Conservation (phyloP, 2,797 vertebrate species). For the Anguilla megastoma region DNA sequence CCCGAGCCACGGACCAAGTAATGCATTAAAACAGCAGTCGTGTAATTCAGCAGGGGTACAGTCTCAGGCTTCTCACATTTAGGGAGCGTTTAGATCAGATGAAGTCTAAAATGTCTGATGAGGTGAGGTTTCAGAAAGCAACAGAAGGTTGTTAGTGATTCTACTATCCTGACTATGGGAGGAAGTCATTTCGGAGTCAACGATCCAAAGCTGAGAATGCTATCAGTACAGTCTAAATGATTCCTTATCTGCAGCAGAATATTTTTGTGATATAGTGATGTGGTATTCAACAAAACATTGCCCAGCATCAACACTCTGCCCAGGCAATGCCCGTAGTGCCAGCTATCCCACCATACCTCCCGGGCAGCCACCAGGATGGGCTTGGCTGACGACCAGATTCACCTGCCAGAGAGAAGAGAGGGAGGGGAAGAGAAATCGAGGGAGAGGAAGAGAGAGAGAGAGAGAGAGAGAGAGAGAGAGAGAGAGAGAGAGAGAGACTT, state of each 20-base stretch:
- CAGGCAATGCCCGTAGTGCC: not conserved
- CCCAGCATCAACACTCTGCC: not conserved
- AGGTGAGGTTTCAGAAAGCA: not conserved
- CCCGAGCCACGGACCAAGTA: not conserved
- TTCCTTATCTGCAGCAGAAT: not conserved
- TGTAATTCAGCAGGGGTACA: not conserved
- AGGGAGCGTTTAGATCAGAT: not conserved
- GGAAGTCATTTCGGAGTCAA: not conserved
- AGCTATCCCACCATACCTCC: not conserved
- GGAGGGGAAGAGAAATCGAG: not conserved
- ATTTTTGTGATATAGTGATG: not conserved
- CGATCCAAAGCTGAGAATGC: not conserved
- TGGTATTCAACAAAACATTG: not conserved
- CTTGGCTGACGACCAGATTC: not conserved
- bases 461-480: not conserved
- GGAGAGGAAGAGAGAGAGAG: not conserved
- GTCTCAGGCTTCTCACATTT: not conserved
- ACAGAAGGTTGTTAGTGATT: not conserved
- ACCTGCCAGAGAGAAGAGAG: not conserved
- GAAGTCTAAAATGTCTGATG: not conserved
- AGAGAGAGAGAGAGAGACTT: not conserved
- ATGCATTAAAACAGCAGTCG: not conserved
- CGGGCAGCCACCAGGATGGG: not conserved
- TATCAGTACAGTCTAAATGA: not conserved
- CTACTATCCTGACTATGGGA: not conserved